These are phyloP conservation scores for Selenia dentaria DNA, from an alignment of 2,888 invertebrate genomes.

Conservation along the genomic window DNA sequence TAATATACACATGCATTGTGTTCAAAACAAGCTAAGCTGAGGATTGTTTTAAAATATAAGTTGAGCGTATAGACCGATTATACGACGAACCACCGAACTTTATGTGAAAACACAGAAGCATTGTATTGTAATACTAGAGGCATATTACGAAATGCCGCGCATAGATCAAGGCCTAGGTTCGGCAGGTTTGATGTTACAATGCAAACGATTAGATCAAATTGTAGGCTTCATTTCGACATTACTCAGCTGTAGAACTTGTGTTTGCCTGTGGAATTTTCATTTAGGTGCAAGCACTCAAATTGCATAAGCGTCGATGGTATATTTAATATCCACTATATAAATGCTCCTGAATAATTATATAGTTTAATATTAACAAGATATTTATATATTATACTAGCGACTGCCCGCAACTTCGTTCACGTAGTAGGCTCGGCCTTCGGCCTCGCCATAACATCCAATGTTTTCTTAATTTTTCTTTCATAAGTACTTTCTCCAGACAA, in stretches of 20 bases:
- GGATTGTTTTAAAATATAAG: background rate
- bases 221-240: slow-evolving; percentile 39
- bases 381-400: too few relatives aligned
- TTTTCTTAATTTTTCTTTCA: too few relatives aligned
- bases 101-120: slow-evolving; percentile 51
- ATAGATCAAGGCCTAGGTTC: slow-evolving; percentile 77
- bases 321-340: too few relatives aligned
- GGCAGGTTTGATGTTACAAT: slow-evolving; percentile 54
- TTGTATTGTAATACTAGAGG: slow-evolving; percentile 59
- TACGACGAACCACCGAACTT: slow-evolving; percentile 55
- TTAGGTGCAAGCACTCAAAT: too few relatives aligned
- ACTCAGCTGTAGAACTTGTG: slow-evolving; percentile 11
- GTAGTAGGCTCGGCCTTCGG: too few relatives aligned
- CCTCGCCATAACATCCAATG: too few relatives aligned
- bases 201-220: slow-evolving; percentile 59
- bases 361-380: too few relatives aligned
- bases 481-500: too few relatives aligned
- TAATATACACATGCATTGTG: too few relatives aligned
- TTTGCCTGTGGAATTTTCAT: background rate
- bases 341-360: too few relatives aligned
- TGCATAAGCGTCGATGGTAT: too few relatives aligned
- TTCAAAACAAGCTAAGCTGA: background rate
- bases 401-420: too few relatives aligned
- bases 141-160: slow-evolving; percentile 66
- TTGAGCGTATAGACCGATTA: slow-evolving; percentile 1